Percentiles rank a stretch among this genome's conserved stretches.
Conservation (phyloP, 2,113 vertebrate genomes). For the Barnardius zonarius region DNA sequence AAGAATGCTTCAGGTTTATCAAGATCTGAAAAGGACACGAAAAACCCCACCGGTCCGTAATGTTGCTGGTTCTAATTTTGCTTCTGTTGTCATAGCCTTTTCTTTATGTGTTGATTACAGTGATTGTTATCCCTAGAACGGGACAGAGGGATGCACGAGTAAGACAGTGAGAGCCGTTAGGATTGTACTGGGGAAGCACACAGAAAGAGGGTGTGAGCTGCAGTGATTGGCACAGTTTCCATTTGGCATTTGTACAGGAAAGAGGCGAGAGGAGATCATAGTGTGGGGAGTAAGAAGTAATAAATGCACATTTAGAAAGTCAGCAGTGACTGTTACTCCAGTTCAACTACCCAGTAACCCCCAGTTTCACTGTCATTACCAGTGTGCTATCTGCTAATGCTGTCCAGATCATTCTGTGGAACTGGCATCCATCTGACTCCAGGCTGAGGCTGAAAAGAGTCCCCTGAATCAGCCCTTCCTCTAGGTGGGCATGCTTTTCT, state of each 20-base stretch:
- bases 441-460: not conserved
- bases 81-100: not conserved
- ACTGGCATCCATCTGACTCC: not conserved
- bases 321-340: not conserved
- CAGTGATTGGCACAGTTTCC: not conserved
- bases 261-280: not conserved
- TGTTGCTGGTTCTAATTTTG: not conserved
- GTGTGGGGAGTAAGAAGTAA: not conserved
- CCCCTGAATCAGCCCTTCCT: not conserved
- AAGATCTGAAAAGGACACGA: not conserved
- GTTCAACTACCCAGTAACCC: not conserved
- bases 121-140: fast-evolving
- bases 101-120: not conserved
- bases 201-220: not conserved
- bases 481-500: not conserved
- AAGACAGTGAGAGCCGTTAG: not conserved
- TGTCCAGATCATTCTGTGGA: not conserved
- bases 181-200: not conserved
- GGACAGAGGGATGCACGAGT: not conserved
- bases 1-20: not conserved
- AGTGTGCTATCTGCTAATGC: not conserved
- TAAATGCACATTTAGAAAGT: not conserved
- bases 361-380: not conserved
- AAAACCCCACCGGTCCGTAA: not conserved
- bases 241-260: not conserved